A percentile compares a stretch with the other conserved stretches of the same genome.
phyloP scores from a whole-genome alignment of 2,113 vertebrate genomes.

The Leucoraja erinaceus region DNA sequence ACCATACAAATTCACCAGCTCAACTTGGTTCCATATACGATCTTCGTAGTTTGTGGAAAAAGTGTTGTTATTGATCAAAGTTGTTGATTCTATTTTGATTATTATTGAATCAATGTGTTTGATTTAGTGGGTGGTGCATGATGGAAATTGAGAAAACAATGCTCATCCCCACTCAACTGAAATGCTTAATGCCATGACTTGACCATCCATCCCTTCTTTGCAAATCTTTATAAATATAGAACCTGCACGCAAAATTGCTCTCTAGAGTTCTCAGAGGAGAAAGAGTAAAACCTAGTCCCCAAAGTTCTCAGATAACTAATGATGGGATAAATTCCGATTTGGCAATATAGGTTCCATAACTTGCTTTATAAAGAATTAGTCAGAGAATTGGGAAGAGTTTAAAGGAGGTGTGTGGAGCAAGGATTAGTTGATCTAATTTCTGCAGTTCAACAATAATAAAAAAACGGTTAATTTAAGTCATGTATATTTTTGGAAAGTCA shows the following conservation, averaged over 20 bases:
- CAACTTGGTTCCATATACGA: not conserved
- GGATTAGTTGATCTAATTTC: too few relatives aligned
- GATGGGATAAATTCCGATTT: too few relatives aligned
- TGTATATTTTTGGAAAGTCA: not conserved
- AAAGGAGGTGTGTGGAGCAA: too few relatives aligned
- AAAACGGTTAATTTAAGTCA: not conserved
- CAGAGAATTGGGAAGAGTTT: not conserved
- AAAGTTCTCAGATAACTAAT: too few relatives aligned
- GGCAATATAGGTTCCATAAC: too few relatives aligned
- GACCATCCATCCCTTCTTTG: not conserved
- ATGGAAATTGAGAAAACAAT: not conserved
- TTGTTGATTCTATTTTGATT: not conserved
- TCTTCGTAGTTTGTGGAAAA: not conserved
- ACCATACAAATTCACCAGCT: not conserved
- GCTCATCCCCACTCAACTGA: not conserved
- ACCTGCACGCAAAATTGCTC: too few relatives aligned
- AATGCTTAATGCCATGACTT: too few relatives aligned
- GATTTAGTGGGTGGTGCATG: not conserved
- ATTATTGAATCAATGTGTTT: not conserved
- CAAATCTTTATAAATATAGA: not conserved
- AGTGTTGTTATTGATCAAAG: too few relatives aligned
- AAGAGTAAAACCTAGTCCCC: too few relatives aligned
- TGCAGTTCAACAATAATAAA: not conserved
- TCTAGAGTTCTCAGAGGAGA: too few relatives aligned
- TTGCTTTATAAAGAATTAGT: not conserved